Evolutionary conservation across 1,140 invertebrate genomes (phyloP), one percentile per base, ranked within the genome.

Genomic region (Achatina immaculata): DNA sequence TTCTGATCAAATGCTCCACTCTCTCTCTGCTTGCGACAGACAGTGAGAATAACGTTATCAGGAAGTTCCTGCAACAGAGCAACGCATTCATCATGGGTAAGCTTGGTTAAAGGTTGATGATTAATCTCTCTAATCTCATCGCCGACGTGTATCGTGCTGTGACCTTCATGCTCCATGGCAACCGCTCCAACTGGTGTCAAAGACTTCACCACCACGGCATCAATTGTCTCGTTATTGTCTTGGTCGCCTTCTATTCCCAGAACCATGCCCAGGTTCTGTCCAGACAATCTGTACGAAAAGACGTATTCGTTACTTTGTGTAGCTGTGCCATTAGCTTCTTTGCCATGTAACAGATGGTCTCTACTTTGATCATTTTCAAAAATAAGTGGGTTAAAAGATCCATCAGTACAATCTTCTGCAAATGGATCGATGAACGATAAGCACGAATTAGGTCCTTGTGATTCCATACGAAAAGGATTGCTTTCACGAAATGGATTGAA

Each of bases 121-220:
- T 97, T 96, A 62, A 98, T 97, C 85, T 94, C 93, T 31, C 97
- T 88, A 82, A 98, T 95, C 92, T 97, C 95, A 90, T 98, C 96
- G 14, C 96, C 96, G 81, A 96, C 95, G 38, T 84, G 82, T n/a
- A 92, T 82, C 11, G 86, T 88, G 48, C 80, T 76, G 0, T 68
- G 76, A 93, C 93, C 62, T 95, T 90, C 83, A 92, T 93, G 40
- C 95, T 96, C 96, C 95, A 97, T 51, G 94, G 95, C 85, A 11
- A 96, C 96, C 14, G 96, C 96, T 89, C 96, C 97, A 81, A 96
- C 95, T 40, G 94, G 93, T 36, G 96, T 96, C 88, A 96, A 96
- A 84, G 95, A 96, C 87, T 98, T 96, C 75, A 98, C 96, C 74
- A 96, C 95, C 31, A 98, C 92, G 81, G 94, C 93, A 14, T 93